Base-by-base conservation (phyloP, 2,888 invertebrate species). In the Gymnoscelis rufifasciata region DNA sequence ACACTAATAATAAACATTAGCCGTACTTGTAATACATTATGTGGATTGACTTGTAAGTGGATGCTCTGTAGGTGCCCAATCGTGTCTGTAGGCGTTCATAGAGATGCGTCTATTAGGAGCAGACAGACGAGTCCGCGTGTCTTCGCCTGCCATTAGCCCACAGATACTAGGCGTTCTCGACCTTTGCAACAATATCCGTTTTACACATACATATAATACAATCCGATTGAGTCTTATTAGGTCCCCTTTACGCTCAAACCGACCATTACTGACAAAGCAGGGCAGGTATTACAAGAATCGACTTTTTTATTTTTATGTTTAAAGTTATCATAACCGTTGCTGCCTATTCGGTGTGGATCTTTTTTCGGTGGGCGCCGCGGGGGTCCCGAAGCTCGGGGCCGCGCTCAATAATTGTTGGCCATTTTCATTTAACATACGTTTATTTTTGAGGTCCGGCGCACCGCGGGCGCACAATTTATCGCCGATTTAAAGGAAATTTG, bases 401-500 rank as follows among this genome's bases (percentile, higher is more conserved):
- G 58, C 48, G 50, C 54, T 14, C 68, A 70, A 79, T 80, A 78
- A 79, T 76, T 76, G 76, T 73, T 71, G 66, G 71, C 67, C 69
- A 69, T 76, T 78, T 82, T 76, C 66, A 76, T 77, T 76, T 67
- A 70, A 59, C 56, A 58, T 57, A 37, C 54, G 50, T 65, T 68
- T 70, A 26, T 75, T 74, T 69, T 70, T 60, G 53, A 52, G 72
- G 77, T 68, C 74, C 69, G 54, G 65, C 68, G 75, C 75, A 72
- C 73, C 77, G 73, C 74, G 52, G 75, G 74, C 74, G 70, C 66
- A 65, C 72, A 73, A 78, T 77, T 81, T 81, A 82, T 78, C 60
- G 74, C 63, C 68, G 77, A 78, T 78, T 79, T 81, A 75, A 76
- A 74, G 74, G 71, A 76, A 80, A 80, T 78, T 78, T 74, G 70